phyloP scores from a whole-genome alignment of 1,140 invertebrate species.

The Babylonia areolata region DNA sequence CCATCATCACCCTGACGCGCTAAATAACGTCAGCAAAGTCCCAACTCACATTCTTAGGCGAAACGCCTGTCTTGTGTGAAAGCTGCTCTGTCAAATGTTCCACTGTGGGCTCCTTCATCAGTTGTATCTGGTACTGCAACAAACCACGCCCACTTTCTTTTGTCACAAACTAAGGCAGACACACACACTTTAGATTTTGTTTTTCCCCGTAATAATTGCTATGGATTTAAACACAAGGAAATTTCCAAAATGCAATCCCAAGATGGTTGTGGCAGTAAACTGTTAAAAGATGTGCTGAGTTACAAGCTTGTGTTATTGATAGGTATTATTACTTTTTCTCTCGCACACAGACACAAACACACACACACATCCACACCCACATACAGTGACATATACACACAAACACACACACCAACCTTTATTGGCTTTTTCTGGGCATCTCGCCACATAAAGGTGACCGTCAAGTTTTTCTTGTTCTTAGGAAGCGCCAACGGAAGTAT shows the following conservation, averaged over 20 bases:
- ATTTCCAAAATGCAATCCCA: too few species aligned
- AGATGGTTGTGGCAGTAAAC: too few species aligned
- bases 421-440: constrained; percentile 71
- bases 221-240: too few species aligned
- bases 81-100: constrained; percentile 73
- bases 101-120: constrained; percentile 72
- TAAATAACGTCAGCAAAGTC: neutral
- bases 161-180: too few species aligned
- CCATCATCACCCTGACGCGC: too few species aligned
- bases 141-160: neutral
- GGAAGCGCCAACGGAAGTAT: constrained; percentile 77
- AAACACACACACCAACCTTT: constrained; percentile 59
- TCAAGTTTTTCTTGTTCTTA: constrained; percentile 68
- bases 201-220: too few species aligned
- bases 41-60: constrained; percentile 63
- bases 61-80: constrained; percentile 68
- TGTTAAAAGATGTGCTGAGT: too few species aligned
- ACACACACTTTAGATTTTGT: too few species aligned
- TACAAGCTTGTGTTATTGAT: too few species aligned
- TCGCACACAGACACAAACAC: neutral
- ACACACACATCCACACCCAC: neutral
- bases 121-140: constrained; percentile 62
- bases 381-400: neutral
- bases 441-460: constrained; percentile 74
- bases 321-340: too few species aligned